Conservation (phyloP, 2,113 vertebrate genomes). For the Cyanoramphus novaezelandiae region DNA sequence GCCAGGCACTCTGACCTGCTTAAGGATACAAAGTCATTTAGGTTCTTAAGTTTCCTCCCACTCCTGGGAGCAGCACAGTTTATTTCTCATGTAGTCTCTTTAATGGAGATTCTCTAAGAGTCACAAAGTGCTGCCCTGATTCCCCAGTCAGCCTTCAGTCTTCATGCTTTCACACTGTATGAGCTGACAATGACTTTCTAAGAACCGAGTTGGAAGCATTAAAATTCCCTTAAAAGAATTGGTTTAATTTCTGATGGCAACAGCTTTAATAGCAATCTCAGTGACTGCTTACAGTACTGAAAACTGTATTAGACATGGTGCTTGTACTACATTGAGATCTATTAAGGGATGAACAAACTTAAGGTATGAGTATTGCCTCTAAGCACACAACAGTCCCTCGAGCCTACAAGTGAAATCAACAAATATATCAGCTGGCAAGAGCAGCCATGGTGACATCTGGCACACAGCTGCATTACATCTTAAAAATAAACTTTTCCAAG, state of each 20-base stretch:
- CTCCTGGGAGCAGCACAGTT: neutral
- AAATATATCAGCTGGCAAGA: neutral
- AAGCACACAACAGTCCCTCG: neutral
- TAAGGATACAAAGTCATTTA: neutral
- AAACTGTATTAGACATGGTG: neutral
- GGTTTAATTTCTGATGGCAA: neutral
- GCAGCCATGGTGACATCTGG: neutral
- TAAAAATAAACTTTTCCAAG: conserved; percentile 13
- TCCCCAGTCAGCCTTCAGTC: neutral
- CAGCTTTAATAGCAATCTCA: neutral
- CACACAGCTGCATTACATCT: neutral
- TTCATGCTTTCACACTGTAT: neutral
- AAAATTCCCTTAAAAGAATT: neutral
- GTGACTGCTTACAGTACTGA: neutral
- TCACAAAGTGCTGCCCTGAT: neutral
- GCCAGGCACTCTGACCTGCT: neutral
- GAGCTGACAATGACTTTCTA: neutral
- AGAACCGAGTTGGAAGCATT: neutral
- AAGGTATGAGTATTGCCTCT: neutral
- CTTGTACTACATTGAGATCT: accelerated
- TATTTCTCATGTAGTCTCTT: neutral
- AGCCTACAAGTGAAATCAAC: neutral
- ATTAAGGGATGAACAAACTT: neutral
- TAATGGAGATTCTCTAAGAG: neutral
- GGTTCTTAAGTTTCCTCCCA: neutral